phyloP scores from a whole-genome alignment of 2,888 invertebrate genomes.

The Electrophaes corylata region DNA sequence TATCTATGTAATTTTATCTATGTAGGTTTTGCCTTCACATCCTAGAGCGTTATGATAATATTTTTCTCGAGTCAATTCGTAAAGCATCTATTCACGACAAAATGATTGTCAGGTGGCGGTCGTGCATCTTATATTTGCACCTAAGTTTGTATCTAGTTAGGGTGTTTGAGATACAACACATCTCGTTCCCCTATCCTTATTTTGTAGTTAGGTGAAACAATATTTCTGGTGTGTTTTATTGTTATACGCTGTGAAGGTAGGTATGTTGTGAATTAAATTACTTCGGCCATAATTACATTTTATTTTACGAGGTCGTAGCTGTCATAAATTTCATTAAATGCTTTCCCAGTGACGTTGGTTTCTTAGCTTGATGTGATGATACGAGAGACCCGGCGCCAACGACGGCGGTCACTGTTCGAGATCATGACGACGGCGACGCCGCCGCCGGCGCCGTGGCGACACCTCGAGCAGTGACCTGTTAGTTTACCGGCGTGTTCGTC shows the following conservation, averaged over 20 bases:
- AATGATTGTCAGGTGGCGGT: constrained; percentile 35
- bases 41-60: constrained; percentile 31
- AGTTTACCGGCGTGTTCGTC: constrained; percentile 45
- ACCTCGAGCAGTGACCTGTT: constrained; percentile 47
- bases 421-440: neutral
- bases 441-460: constrained; percentile 32
- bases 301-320: neutral
- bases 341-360: constrained; percentile 31
- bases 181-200: constrained; percentile 18
- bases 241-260: too few species aligned
- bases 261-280: neutral
- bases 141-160: constrained; percentile 12
- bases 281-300: neutral
- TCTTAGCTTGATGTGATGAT: constrained; percentile 31
- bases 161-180: constrained; percentile 19
- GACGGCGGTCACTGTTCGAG: neutral
- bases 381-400: constrained; percentile 26
- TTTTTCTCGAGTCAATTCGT: constrained; percentile 26
- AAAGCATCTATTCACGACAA: constrained; percentile 39
- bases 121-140: constrained; percentile 37
- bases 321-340: neutral
- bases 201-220: neutral
- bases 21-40: constrained; percentile 25
- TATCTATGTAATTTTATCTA: constrained; percentile 30
- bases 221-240: neutral